phyloP scores from a whole-genome alignment of 2,797 vertebrate genomes.

The Lophotriccus pileatus region DNA sequence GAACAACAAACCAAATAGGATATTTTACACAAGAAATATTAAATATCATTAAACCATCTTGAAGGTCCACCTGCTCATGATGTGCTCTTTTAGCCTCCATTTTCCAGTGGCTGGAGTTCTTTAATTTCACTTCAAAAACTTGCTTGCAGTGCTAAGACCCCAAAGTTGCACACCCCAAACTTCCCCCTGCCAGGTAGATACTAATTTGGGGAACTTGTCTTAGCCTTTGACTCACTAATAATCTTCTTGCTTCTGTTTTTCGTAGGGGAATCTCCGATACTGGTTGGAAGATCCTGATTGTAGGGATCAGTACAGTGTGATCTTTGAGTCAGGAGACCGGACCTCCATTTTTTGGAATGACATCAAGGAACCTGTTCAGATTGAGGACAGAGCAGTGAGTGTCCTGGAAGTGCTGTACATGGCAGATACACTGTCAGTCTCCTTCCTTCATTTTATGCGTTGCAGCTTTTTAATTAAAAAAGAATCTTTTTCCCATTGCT shows the following conservation, averaged over 20 bases:
- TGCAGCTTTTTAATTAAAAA: not conserved
- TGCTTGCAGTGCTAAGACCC: not conserved
- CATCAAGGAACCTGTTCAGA: slow-evolving; percentile 88
- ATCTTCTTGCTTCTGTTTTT: not conserved
- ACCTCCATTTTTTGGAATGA: slow-evolving; percentile 96
- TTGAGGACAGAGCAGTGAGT: slow-evolving; percentile 95
- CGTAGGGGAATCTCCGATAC: slow-evolving; percentile 93
- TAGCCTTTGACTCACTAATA: not conserved
- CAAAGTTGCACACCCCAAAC: rapidly evolving
- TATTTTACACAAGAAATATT: not conserved
- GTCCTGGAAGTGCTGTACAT: not conserved
- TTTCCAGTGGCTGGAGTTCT: not conserved
- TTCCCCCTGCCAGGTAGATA: not conserved
- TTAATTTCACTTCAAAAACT: not conserved
- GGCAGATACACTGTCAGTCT: not conserved
- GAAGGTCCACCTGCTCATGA: not conserved
- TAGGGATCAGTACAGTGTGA: slow-evolving; percentile 97
- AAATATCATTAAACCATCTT: not conserved
- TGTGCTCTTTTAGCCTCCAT: not conserved
- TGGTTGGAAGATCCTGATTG: slow-evolving; percentile 98
- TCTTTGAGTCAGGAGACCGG: slow-evolving; percentile 95
- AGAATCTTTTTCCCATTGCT: not conserved
- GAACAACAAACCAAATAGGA: not conserved
- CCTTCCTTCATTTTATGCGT: not conserved
- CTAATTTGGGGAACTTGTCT: not conserved